Evolutionary conservation across 2,888 invertebrate genomes (phyloP).

Genomic region (Archips crataeganus): DNA sequence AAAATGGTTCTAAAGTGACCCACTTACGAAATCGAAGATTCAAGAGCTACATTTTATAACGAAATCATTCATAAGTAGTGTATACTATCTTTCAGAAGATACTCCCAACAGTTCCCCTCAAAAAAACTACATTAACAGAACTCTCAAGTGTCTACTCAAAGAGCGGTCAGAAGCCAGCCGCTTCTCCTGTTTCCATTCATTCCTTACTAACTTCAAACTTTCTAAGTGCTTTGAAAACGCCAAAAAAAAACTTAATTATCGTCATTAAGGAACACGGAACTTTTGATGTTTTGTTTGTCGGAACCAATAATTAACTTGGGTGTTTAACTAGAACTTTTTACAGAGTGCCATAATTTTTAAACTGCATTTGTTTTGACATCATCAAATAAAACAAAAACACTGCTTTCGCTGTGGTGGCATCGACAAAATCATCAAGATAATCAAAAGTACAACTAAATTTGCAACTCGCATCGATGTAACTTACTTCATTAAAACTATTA

Average conservation of each 20-base stretch:
- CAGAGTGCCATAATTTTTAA: neutral
- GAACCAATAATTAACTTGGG: conserved; percentile 9
- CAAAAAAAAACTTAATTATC: conserved; percentile 16
- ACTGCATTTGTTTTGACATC: neutral
- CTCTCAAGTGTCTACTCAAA: neutral
- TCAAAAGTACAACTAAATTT: neutral
- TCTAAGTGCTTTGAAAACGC: conserved; percentile 21
- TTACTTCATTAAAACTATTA: conserved; percentile 5
- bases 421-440: neutral
- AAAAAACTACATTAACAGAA: neutral
- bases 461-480: neutral
- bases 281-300: conserved; percentile 22
- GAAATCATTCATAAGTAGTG: neutral
- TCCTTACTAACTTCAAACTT: conserved; percentile 18
- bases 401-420: neutral
- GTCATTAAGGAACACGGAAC: conserved; percentile 19
- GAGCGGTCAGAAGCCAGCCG: conserved; percentile 20
- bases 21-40: neutral
- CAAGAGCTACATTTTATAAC: neutral
- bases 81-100: neutral
- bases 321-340: neutral
- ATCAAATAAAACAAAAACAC: no score
- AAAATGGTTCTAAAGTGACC: no score
- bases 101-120: neutral
- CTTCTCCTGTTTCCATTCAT: conserved; percentile 25